These are phyloP conservation scores for Pipistrellus nathusii DNA, from an alignment of 2,797 vertebrate genomes.

Conservation along the genomic window DNA sequence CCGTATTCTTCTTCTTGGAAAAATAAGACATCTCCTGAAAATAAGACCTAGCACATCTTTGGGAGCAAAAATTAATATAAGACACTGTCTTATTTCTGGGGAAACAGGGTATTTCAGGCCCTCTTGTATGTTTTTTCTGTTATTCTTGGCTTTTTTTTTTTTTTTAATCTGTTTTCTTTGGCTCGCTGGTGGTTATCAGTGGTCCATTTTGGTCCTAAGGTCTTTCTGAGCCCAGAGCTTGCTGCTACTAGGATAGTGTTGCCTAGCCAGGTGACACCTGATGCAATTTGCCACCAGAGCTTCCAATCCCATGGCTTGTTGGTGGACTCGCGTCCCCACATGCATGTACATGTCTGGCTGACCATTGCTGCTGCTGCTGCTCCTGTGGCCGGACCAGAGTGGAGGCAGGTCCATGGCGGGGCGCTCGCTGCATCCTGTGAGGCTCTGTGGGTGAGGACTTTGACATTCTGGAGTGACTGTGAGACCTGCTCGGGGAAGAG, in stretches of 20 bases:
- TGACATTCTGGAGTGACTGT: not conserved
- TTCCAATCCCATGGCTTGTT: not conserved
- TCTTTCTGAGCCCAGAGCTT: not conserved
- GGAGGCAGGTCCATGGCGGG: not conserved
- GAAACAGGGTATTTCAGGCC: not conserved
- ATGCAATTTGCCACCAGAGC: not conserved
- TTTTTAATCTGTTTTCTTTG: not conserved
- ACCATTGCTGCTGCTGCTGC: not conserved
- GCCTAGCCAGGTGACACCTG: not conserved
- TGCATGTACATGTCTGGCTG: not conserved
- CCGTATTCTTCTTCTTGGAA: too few relatives aligned
- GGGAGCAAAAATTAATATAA: too few relatives aligned
- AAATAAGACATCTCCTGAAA: too few relatives aligned
- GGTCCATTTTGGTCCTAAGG: not conserved
- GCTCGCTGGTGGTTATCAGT: not conserved
- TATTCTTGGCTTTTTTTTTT: not conserved
- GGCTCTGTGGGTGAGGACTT: not conserved
- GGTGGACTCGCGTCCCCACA: not conserved
- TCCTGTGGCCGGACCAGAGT: not conserved
- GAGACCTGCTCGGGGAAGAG: not conserved
- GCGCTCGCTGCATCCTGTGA: not conserved
- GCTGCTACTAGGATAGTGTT: not conserved
- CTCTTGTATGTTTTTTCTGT: not conserved
- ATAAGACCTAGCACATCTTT: too few relatives aligned
- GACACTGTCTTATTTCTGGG: too few relatives aligned